Evolutionary conservation across 1,140 invertebrate species (phyloP).

Genomic region (Lordiphosa stackelbergi): DNA sequence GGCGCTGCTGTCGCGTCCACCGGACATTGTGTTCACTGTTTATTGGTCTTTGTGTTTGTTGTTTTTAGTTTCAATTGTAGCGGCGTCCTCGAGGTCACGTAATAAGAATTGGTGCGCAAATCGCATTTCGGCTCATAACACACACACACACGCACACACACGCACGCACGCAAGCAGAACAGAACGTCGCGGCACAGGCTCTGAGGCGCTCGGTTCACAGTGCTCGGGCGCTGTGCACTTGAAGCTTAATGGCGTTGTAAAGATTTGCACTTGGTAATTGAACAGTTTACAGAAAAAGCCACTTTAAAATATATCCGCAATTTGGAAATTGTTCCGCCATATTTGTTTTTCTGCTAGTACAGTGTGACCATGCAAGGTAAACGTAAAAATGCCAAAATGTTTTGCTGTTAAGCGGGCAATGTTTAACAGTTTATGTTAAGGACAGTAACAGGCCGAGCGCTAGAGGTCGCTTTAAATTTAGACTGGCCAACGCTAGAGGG

Average conservation of each 20-base stretch:
- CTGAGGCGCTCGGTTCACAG: too few relatives aligned
- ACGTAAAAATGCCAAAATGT: background rate
- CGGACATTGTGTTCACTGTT: conserved; percentile 51
- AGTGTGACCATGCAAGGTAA: background rate
- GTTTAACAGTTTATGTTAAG: too few relatives aligned
- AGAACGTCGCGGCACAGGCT: too few relatives aligned
- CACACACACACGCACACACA: conserved; percentile 7
- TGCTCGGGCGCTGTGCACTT: background rate
- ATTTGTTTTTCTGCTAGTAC: conserved; percentile 59
- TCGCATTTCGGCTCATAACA: conserved; percentile 28
- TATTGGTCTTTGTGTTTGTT: conserved; percentile 14
- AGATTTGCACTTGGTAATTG: background rate
- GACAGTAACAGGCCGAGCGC: too few relatives aligned
- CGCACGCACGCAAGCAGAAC: background rate
- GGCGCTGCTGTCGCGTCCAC: conserved; percentile 63
- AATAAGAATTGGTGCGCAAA: conserved; percentile 50
- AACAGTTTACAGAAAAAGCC: background rate
- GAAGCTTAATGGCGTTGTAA: conserved; percentile 1
- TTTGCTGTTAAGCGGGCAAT: too few relatives aligned
- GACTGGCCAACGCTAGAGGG: too few relatives aligned
- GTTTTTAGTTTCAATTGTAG: conserved; percentile 19
- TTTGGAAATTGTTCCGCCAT: conserved; percentile 41
- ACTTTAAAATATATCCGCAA: background rate
- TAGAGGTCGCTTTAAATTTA: too few relatives aligned
- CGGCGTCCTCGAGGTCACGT: conserved; percentile 45